Conservation (phyloP, 2,888 invertebrate species). For the Macrostomum cliftonense region DNA sequence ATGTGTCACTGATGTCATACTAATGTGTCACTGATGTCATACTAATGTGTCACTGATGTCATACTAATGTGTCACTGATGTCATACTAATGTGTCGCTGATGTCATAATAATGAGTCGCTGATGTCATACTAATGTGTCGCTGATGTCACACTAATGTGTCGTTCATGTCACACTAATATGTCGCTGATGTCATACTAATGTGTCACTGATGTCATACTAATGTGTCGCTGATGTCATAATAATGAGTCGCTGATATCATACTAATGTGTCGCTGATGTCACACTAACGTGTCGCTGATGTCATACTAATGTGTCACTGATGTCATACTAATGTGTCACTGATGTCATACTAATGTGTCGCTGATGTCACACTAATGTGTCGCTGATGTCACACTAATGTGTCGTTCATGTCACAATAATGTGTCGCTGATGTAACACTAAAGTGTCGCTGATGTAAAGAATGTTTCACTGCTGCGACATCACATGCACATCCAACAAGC, state of each 20-base stretch:
- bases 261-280: background rate
- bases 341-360: background rate
- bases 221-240: background rate
- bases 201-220: background rate
- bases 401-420: too few relatives aligned
- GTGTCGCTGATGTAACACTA: too few relatives aligned
- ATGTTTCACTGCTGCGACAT: conserved; percentile 1
- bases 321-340: too few relatives aligned
- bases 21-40: conserved; percentile 6
- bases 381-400: background rate
- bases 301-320: background rate
- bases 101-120: background rate
- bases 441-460: conserved; percentile 16
- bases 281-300: background rate
- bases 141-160: background rate
- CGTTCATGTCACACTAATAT: background rate
- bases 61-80: too few relatives aligned
- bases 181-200: background rate
- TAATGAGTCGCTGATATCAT: background rate
- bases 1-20: conserved; percentile 16
- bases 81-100: background rate
- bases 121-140: too few relatives aligned
- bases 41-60: background rate
- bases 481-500: too few relatives aligned
- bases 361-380: background rate